Evolutionary conservation across 2,888 invertebrate genomes (phyloP), one percentile per base, ranked within the genome.

Genomic region (Conops quadrifasciatus): DNA sequence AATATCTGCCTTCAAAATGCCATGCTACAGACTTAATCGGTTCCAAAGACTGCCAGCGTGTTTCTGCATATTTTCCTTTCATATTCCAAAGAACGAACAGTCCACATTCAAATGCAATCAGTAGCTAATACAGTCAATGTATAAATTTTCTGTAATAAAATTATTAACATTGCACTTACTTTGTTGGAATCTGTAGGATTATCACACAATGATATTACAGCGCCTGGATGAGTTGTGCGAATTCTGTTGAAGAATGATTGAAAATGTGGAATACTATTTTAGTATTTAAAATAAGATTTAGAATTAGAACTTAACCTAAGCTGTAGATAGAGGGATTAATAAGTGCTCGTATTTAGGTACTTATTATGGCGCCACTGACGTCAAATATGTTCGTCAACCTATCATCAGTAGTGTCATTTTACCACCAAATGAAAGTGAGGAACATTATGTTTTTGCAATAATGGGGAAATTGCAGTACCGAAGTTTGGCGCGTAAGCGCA

Each of bases 1-100:
- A 95, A 87, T 95, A 94, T 88, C 96, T 97, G 77, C 98, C 99
- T 87, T 99, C 98, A 87, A 94, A 93, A 86, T 98, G 97, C 99
- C 99, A 99, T 75, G 95, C 91, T 80, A 96, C 91, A 69, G 96
- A 96, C 82, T 93, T 91, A 78, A 97, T 88, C 68, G 90, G 91
- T 84, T 94, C 94, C 30, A 89, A 88, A 70, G 92, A 89, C 81
- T 91, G 90, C 87, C 92, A 94, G 83, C 96, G 90, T 87, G 92
- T 91, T 83, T 99, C 98, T 53, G 94, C 96, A 78, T 87, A 87
- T 87, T 94, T 94, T 80, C 89, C 91, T 80, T 93, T 92, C 83
- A 99, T 89, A 88, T 99, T 98, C 99, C 99, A 99, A 79, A 97
- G 89, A 63, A 95, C 97, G 79, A 98, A 90, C 82, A 94, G 92